Percentiles rank a stretch among this genome's conserved stretches.
Evolutionary conservation across 2,888 invertebrate species (phyloP).

Genomic region (Drosophila heteroneura): DNA sequence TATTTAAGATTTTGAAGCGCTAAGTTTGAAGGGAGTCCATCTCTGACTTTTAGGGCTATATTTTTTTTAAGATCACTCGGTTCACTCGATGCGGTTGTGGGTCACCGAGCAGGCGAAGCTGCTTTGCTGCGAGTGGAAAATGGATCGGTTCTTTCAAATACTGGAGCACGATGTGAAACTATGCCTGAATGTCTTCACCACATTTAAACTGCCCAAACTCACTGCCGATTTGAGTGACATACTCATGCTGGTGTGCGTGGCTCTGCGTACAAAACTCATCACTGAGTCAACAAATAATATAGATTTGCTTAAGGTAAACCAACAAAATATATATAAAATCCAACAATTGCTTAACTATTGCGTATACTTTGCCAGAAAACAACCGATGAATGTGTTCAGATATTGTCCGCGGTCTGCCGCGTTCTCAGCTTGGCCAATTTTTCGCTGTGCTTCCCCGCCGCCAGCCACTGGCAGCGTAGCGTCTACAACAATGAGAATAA

Average conservation of each 20-base stretch:
- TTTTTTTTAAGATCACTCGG: constrained; percentile 88
- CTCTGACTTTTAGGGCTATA: background rate
- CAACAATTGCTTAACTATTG: background rate
- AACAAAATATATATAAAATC: background rate
- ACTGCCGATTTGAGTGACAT: constrained; percentile 88
- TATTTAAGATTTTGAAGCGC: background rate
- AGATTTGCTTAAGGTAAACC: constrained; percentile 89
- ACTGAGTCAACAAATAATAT: constrained; percentile 92
- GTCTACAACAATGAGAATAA: constrained; percentile 82
- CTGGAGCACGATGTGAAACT: constrained; percentile 89
- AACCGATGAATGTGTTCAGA: constrained; percentile 89
- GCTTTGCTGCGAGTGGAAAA: constrained; percentile 91
- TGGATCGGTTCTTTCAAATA: constrained; percentile 90
- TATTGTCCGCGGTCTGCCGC: constrained; percentile 91
- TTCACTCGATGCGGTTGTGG: constrained; percentile 93
- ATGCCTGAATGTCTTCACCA: constrained; percentile 87
- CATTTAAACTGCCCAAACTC: constrained; percentile 86
- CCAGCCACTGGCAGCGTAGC: constrained; percentile 88
- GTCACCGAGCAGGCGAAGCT: constrained; percentile 90
- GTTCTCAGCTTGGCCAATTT: constrained; percentile 92
- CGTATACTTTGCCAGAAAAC: constrained; percentile 87
- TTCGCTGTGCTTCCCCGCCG: constrained; percentile 92
- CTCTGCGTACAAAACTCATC: constrained; percentile 92
- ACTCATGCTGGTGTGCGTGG: constrained; percentile 92
- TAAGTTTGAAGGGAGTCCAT: background rate